Conservation (phyloP, 2,888 invertebrate species). For the Scaptomyza caliginosa region DNA sequence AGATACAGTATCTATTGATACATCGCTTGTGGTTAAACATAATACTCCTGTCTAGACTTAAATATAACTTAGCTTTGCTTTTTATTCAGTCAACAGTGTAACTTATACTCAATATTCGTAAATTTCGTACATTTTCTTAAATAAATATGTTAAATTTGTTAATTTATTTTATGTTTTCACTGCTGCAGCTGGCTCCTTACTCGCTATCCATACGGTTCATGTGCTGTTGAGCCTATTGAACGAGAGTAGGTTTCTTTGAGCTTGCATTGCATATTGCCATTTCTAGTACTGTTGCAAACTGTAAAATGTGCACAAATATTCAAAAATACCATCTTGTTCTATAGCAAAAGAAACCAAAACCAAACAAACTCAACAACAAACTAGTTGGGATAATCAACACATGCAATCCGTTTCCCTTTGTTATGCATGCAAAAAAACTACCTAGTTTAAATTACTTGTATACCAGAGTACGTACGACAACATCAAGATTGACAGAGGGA, state of each 20-base stretch:
- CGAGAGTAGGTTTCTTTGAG: conserved; percentile 25
- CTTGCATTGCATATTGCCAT: conserved; percentile 25
- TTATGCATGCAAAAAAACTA: conserved; percentile 27
- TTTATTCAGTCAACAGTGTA: conserved; percentile 63
- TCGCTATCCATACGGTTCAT: conserved; percentile 28
- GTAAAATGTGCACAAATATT: conserved; percentile 59
- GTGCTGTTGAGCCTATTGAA: conserved; percentile 32
- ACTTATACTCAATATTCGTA: conserved; percentile 33
- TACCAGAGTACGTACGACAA: neutral
- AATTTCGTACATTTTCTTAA: conserved; percentile 25
- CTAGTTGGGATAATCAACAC: conserved; percentile 7
- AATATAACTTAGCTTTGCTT: conserved; percentile 67
- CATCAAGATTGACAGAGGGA: conserved; percentile 3
- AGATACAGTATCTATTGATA: neutral
- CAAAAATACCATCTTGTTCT: conserved; percentile 26
- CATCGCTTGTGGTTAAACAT: neutral
- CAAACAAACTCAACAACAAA: conserved; percentile 6
- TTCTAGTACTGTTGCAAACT: conserved; percentile 66
- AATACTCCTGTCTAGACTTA: conserved; percentile 34
- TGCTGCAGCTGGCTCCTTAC: conserved; percentile 3
- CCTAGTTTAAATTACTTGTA: neutral
- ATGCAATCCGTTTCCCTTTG: conserved; percentile 6
- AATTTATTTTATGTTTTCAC: conserved; percentile 14
- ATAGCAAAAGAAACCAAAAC: conserved; percentile 13
- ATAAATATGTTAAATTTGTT: conserved; percentile 10